Evolutionary conservation across 1,140 invertebrate genomes (phyloP).

Genomic region (Papilio helenus): DNA sequence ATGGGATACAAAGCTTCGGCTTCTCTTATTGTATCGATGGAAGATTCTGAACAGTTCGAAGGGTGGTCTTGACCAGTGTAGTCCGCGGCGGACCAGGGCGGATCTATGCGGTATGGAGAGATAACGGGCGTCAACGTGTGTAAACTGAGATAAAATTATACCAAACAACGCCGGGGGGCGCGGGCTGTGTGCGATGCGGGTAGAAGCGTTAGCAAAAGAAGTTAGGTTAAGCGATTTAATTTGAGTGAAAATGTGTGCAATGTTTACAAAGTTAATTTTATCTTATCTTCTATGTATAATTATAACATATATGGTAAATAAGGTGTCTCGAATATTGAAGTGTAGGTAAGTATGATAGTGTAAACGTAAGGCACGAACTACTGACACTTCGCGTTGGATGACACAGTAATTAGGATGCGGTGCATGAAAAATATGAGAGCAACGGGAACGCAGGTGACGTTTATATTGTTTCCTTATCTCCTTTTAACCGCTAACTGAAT

Average conservation of each 20-base stretch:
- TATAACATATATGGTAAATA: background rate
- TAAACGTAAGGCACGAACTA: background rate
- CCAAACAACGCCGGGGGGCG: slow-evolving; percentile 40
- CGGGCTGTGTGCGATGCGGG: slow-evolving; percentile 41
- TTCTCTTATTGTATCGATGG: too few species aligned
- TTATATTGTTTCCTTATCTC: background rate
- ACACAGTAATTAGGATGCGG: background rate
- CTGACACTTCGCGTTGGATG: background rate
- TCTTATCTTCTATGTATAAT: too few species aligned
- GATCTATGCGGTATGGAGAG: background rate
- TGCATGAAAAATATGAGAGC: background rate
- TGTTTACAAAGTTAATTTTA: too few species aligned
- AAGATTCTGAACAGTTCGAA: too few species aligned
- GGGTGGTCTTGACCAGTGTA: background rate
- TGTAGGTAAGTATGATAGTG: background rate
- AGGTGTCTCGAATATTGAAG: background rate
- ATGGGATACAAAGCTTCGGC: too few species aligned
- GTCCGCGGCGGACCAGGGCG: background rate
- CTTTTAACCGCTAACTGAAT: background rate
- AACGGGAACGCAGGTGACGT: background rate
- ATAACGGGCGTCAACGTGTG: slow-evolving; percentile 36
- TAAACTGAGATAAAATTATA: slow-evolving; percentile 40
- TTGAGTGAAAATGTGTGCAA: too few species aligned
- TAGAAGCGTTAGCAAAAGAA: background rate
- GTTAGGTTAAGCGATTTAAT: too few species aligned